Percentiles rank a stretch among this genome's conserved stretches.
Evolutionary conservation across 1,140 invertebrate genomes (phyloP).

Genomic region (Sesamia nonagrioides): DNA sequence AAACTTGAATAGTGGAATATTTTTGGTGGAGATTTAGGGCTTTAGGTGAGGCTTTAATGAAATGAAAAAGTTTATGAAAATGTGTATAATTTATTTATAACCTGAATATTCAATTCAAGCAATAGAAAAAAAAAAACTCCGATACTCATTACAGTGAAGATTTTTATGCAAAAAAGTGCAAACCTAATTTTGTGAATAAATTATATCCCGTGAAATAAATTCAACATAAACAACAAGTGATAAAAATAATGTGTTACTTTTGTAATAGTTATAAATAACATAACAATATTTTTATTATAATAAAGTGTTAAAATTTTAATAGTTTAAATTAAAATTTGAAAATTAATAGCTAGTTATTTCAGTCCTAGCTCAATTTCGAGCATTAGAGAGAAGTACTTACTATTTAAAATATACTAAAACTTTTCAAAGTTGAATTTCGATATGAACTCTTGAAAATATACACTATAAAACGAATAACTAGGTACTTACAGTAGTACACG

Average conservation of each 20-base stretch:
- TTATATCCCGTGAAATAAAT: conserved; percentile 32
- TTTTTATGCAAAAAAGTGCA: conserved; percentile 25
- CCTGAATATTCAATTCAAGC: conserved; percentile 19
- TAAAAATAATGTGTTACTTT: neutral
- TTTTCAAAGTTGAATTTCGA: neutral
- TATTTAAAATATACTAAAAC: neutral
- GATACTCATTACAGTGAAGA: neutral
- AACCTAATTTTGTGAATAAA: conserved; percentile 31
- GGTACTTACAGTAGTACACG: too few relatives aligned
- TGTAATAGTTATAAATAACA: conserved; percentile 27
- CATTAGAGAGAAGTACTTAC: neutral
- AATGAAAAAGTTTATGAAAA: neutral
- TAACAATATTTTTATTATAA: conserved; percentile 6
- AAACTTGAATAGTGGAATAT: too few relatives aligned
- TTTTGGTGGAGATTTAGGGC: too few relatives aligned
- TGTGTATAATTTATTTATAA: conserved; percentile 22
- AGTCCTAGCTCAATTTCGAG: neutral
- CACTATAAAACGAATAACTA: conserved; percentile 10
- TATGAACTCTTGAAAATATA: neutral
- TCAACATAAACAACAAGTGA: conserved; percentile 30
- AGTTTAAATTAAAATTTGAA: conserved; percentile 12
- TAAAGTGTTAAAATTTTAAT: neutral
- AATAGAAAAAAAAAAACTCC: conserved; percentile 37
- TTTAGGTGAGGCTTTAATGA: too few relatives aligned
- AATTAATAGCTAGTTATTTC: conserved; percentile 3